Evolutionary conservation across 1,140 invertebrate species (phyloP).

Genomic region (Drosophila baimaii): DNA sequence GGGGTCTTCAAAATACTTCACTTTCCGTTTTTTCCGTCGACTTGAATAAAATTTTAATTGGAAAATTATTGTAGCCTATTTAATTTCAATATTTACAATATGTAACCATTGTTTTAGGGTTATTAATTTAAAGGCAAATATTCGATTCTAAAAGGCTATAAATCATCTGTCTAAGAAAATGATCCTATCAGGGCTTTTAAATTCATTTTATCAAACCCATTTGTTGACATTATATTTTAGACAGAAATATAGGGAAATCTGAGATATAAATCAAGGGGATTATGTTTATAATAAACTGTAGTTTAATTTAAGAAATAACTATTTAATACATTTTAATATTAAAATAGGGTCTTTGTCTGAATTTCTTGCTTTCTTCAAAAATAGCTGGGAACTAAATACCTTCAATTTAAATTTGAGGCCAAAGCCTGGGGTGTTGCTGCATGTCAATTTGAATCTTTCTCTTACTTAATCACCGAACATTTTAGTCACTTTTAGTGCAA

Average conservation of each 20-base stretch:
- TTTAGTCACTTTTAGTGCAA: constrained; percentile 32
- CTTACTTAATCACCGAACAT: constrained; percentile 38
- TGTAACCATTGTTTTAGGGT: background rate
- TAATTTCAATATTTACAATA: background rate
- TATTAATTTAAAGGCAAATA: background rate
- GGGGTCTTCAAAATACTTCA: background rate
- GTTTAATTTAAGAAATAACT: background rate
- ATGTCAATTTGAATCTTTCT: constrained; percentile 8
- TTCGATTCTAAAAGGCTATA: too few species aligned
- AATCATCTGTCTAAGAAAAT: too few species aligned
- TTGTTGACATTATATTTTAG: background rate
- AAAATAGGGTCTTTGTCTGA: background rate
- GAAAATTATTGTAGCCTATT: background rate
- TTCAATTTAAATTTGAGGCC: background rate
- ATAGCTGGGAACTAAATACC: background rate
- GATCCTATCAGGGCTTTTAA: too few species aligned
- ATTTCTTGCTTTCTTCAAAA: background rate
- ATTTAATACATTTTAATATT: background rate
- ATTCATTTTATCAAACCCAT: too few species aligned
- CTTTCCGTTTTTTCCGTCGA: constrained; percentile 4
- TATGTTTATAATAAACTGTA: too few species aligned
- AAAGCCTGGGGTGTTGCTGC: background rate
- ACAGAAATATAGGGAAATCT: background rate
- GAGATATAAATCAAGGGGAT: background rate
- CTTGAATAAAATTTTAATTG: background rate